Evolutionary conservation across 2,113 vertebrate genomes (phyloP).

Genomic region (Pelvicachromis taeniatus): DNA sequence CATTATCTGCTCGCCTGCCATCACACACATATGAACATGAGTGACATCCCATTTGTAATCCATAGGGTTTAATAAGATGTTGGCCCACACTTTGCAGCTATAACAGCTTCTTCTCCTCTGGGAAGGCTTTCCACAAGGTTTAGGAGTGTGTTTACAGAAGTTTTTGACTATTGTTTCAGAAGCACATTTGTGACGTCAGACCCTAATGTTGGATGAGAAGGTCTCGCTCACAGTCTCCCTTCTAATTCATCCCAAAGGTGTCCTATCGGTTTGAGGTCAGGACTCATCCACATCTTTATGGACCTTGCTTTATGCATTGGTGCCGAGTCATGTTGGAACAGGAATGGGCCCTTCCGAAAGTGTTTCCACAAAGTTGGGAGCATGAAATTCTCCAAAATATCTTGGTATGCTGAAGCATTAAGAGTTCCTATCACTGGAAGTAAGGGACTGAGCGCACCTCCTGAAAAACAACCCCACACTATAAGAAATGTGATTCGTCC

Average conservation of each 20-base stretch:
- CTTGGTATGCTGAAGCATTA: not conserved
- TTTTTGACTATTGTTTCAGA: not conserved
- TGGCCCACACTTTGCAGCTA: too few species aligned
- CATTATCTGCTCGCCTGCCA: not conserved
- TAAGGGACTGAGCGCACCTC: not conserved
- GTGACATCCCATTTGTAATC: too few species aligned
- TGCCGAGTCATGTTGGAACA: not conserved
- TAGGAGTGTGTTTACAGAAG: too few species aligned
- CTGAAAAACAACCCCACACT: not conserved
- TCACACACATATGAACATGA: not conserved
- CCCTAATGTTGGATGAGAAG: not conserved
- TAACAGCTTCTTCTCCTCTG: too few species aligned
- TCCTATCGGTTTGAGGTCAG: not conserved
- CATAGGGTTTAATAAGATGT: too few species aligned
- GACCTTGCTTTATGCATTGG: not conserved
- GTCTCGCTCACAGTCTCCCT: not conserved
- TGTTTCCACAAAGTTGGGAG: not conserved
- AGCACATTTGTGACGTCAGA: not conserved
- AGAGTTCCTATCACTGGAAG: not conserved
- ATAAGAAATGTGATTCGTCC: not conserved
- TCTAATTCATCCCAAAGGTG: not conserved
- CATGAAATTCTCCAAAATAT: not conserved
- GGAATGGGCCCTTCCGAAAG: not conserved
- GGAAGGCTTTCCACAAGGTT: too few species aligned
- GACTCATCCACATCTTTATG: not conserved